Conservation (phyloP, 2,113 vertebrate species). For the Chloropsis hardwickii region DNA sequence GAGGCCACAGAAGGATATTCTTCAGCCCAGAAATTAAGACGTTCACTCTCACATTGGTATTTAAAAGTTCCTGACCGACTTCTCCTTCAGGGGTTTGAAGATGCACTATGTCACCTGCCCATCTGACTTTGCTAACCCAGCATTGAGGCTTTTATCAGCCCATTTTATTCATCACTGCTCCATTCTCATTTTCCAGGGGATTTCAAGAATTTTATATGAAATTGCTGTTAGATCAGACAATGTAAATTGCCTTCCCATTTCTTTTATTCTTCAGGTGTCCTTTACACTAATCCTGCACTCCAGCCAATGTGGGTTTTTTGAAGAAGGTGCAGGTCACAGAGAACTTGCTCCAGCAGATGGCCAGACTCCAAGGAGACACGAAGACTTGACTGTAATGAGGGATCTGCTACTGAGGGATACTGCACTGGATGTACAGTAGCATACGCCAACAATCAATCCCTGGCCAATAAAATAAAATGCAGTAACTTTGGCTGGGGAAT, state of each 20-base stretch:
- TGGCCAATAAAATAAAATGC: not conserved
- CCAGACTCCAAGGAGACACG: not conserved
- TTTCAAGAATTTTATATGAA: not conserved
- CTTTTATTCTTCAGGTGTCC: not conserved
- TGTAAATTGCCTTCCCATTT: not conserved
- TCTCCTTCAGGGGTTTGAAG: not conserved
- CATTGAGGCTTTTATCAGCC: not conserved
- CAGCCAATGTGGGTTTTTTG: not conserved
- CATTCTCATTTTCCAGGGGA: not conserved
- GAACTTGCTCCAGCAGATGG: not conserved
- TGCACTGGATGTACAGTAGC: not conserved
- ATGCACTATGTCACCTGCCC: rapidly evolving
- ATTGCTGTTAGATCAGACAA: not conserved
- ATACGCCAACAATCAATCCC: not conserved
- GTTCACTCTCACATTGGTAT: not conserved
- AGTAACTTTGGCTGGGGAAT: not conserved
- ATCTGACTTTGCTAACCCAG: not conserved
- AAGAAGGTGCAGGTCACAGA: not conserved
- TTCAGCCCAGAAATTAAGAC: not conserved
- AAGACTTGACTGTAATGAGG: not conserved
- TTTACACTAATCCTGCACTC: not conserved
- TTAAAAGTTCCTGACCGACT: not conserved
- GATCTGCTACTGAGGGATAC: not conserved
- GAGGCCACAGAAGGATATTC: not conserved
- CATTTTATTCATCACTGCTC: not conserved